Percentiles rank a stretch among this genome's conserved stretches.
These are phyloP conservation scores for Chelonoidis abingdonii DNA, from an alignment of 2,113 vertebrate genomes.

Conservation along the genomic window DNA sequence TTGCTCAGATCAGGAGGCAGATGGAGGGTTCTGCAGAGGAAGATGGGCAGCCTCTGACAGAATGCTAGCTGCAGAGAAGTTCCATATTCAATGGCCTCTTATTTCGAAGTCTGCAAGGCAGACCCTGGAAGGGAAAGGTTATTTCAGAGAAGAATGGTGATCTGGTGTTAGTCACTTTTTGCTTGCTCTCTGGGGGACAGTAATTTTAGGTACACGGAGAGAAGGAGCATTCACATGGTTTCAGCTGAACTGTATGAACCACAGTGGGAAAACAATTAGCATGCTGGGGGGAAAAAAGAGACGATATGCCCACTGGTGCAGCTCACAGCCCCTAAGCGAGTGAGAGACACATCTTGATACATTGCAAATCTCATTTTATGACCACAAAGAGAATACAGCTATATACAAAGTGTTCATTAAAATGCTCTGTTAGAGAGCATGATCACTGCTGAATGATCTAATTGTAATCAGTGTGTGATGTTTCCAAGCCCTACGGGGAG, in stretches of 20 bases:
- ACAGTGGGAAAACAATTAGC: background rate
- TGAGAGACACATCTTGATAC: background rate
- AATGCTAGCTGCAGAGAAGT: background rate
- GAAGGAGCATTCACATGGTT: background rate
- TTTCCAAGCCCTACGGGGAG: background rate
- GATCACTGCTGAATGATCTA: background rate
- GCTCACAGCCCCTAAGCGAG: background rate
- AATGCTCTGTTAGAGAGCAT: background rate
- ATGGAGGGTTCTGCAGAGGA: background rate
- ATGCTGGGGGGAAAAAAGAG: background rate
- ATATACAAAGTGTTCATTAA: background rate
- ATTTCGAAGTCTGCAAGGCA: background rate
- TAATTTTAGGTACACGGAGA: background rate
- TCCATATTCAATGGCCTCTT: background rate
- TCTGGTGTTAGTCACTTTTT: background rate
- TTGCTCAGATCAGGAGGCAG: background rate
- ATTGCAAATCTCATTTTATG: rapidly evolving
- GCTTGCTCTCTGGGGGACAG: background rate
- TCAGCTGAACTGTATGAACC: background rate
- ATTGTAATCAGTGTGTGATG: background rate
- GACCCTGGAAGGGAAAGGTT: background rate
- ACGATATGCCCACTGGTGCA: background rate
- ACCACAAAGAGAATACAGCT: background rate
- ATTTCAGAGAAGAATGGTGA: background rate
- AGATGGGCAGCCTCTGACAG: background rate